Conservation (phyloP, 2,888 invertebrate species). For the Busseola fusca region DNA sequence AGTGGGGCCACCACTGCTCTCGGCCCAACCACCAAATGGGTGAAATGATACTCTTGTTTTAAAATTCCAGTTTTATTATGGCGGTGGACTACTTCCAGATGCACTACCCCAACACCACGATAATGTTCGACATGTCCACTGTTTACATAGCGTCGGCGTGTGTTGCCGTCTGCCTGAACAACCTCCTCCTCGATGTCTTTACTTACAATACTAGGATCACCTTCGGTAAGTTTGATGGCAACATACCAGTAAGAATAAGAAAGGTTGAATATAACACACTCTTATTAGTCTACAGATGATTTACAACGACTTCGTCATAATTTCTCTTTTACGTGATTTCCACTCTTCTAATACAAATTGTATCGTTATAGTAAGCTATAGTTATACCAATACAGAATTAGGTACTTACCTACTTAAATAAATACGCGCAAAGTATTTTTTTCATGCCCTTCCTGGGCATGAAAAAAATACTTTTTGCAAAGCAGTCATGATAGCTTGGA, state of each 20-base stretch:
- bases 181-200: conserved; percentile 94
- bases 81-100: conserved; percentile 97
- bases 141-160: conserved; percentile 97
- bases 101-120: conserved; percentile 94
- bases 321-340: background rate
- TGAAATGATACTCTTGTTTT: conserved; percentile 7
- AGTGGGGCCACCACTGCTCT: no score
- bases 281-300: background rate
- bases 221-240: conserved; percentile 90
- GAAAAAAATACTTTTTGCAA: background rate
- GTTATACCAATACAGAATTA: background rate
- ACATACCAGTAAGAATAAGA: background rate
- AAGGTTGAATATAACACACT: background rate
- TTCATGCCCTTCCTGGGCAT: no score
- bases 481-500: background rate
- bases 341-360: background rate
- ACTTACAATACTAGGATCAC: conserved; percentile 95
- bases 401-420: background rate
- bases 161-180: conserved; percentile 95
- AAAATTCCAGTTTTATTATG: conserved; percentile 93
- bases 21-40: no score
- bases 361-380: background rate
- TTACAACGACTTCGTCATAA: background rate
- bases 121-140: conserved; percentile 97
- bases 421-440: background rate